Evolutionary conservation across 2,113 vertebrate species (phyloP).

Genomic region (Myotis davidii): DNA sequence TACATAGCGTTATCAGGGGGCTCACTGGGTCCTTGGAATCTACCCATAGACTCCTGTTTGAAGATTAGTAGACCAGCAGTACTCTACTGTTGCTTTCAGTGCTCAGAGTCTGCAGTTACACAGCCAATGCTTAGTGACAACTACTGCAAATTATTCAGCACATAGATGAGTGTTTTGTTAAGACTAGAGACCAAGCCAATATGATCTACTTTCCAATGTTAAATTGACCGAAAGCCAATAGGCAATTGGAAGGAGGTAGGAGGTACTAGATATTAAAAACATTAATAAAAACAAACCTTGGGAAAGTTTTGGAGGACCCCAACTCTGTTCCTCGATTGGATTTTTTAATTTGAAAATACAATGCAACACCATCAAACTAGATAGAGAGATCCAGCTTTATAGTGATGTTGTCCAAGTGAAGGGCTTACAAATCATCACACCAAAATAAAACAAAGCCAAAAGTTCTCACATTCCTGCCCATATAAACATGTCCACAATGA

Average conservation of each 20-base stretch:
- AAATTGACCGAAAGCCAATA: background rate
- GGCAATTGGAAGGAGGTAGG: background rate
- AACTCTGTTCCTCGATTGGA: background rate
- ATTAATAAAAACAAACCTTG: background rate
- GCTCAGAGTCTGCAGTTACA: background rate
- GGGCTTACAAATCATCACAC: background rate
- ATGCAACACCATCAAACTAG: background rate
- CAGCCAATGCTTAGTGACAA: background rate
- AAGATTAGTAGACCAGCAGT: background rate
- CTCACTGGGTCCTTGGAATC: background rate
- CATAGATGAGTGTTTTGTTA: background rate
- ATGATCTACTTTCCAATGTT: background rate
- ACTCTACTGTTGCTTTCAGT: background rate
- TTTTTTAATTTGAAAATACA: background rate
- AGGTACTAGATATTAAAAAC: background rate
- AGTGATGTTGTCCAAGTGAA: background rate
- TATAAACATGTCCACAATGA: conserved; percentile 24
- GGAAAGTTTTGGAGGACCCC: background rate
- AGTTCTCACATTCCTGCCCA: background rate
- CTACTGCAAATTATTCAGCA: conserved; percentile 10
- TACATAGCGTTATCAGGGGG: background rate
- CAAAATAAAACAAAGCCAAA: conserved; percentile 31
- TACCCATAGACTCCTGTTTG: background rate
- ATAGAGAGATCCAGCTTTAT: background rate
- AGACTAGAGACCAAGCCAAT: background rate